Evolutionary conservation across 2,888 invertebrate genomes (phyloP).

Genomic region (Stenichneumon culpator): DNA sequence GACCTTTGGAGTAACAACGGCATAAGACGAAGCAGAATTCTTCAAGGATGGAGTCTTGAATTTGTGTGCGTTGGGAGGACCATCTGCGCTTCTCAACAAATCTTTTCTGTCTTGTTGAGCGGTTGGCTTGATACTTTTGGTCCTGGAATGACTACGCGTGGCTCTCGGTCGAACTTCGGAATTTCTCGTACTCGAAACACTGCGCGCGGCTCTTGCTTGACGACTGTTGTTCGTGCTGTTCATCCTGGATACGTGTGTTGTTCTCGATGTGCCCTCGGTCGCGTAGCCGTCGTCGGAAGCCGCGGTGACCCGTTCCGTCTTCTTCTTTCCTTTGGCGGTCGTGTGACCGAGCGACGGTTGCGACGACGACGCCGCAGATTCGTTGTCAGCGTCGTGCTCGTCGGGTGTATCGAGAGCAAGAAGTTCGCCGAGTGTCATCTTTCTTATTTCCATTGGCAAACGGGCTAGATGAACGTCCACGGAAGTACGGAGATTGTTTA

Average conservation of each 20-base stretch:
- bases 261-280: constrained; percentile 74
- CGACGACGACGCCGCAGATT: constrained; percentile 29
- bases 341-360: constrained; percentile 33
- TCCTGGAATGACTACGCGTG: constrained; percentile 72
- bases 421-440: constrained; percentile 75
- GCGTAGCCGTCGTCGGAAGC: constrained; percentile 81
- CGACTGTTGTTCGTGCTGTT: constrained; percentile 43
- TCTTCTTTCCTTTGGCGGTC: constrained; percentile 59
- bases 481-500: constrained; percentile 70
- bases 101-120: constrained; percentile 39
- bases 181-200: constrained; percentile 57
- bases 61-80: constrained; percentile 59
- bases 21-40: constrained; percentile 63
- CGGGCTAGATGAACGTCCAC: constrained; percentile 71
- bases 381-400: constrained; percentile 43
- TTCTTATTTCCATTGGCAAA: constrained; percentile 74
- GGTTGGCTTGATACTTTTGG: constrained; percentile 65
- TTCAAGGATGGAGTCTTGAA: constrained; percentile 76
- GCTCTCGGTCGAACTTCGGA: background rate
- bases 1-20: constrained; percentile 85
- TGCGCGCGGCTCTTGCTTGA: constrained; percentile 32
- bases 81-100: constrained; percentile 42
- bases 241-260: constrained; percentile 58
- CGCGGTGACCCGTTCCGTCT: constrained; percentile 74
- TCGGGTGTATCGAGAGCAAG: constrained; percentile 44